These are phyloP conservation scores for Paraplagusia blochii DNA, from an alignment of 2,113 vertebrate species.

Conservation along the genomic window DNA sequence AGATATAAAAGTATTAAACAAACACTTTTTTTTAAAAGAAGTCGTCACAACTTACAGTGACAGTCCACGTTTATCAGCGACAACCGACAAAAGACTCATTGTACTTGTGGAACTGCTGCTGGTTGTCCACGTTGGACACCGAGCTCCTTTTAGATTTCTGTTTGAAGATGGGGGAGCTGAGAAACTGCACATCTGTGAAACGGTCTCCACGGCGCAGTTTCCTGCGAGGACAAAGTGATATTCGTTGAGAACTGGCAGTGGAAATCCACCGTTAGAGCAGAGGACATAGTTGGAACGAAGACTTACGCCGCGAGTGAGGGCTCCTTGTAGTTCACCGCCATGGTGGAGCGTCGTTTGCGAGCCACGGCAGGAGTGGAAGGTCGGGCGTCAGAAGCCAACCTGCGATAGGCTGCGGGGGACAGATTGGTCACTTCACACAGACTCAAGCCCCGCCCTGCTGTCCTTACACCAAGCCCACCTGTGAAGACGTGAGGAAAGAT, in stretches of 20 bases:
- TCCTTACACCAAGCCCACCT: constrained; percentile 68
- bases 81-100: constrained; percentile 80
- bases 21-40: not conserved
- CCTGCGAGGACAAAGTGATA: constrained; percentile 62
- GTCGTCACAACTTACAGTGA: not conserved
- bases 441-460: constrained; percentile 63
- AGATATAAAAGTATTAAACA: not conserved
- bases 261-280: not conserved
- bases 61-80: constrained; percentile 33
- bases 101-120: constrained; percentile 68
- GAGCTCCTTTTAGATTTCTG: constrained; percentile 46
- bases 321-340: constrained; percentile 84
- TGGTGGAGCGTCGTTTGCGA: constrained; percentile 79
- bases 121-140: constrained; percentile 51
- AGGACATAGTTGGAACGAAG: not conserved
- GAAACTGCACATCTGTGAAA: constrained; percentile 87
- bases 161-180: constrained; percentile 87
- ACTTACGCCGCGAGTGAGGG: constrained; percentile 79
- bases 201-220: constrained; percentile 94
- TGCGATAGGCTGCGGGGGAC: constrained; percentile 64
- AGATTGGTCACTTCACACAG: constrained; percentile 89
- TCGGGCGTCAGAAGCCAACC: constrained; percentile 56
- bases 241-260: not conserved
- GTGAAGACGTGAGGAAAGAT: constrained; percentile 57
- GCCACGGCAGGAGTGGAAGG: constrained; percentile 35